Evolutionary conservation across 2,113 vertebrate species (phyloP).

Genomic region (Nymphicus hollandicus): DNA sequence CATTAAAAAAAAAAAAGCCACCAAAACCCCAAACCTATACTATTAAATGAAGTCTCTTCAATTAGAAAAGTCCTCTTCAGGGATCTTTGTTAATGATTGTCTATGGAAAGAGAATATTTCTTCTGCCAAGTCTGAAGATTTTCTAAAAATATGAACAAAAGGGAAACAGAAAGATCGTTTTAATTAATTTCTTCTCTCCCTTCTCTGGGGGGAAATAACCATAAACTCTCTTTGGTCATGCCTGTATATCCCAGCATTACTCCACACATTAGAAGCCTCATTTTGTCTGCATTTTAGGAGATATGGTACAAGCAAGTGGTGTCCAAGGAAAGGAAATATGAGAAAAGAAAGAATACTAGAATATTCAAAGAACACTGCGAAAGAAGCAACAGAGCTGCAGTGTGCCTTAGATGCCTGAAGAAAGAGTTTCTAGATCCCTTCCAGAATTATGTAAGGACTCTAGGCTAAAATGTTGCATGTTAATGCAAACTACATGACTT

Average conservation of each 20-base stretch:
- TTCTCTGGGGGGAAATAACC: background rate
- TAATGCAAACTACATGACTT: background rate
- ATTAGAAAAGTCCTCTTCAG: background rate
- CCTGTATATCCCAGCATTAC: background rate
- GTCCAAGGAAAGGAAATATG: background rate
- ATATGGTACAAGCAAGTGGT: background rate
- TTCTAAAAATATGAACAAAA: background rate
- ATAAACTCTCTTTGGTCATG: background rate
- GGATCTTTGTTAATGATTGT: background rate
- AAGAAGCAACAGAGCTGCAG: background rate
- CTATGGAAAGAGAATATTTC: background rate
- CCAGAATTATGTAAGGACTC: background rate
- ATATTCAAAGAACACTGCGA: background rate
- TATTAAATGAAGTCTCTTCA: background rate
- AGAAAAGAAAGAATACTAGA: background rate
- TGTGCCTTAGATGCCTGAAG: background rate
- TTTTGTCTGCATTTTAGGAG: background rate
- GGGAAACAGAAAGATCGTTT: background rate
- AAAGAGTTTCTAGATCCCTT: background rate
- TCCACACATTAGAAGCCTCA: background rate
- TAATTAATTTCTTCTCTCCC: background rate
- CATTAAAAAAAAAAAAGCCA: fast-evolving
- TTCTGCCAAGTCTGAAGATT: background rate
- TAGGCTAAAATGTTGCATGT: background rate
- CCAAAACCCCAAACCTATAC: background rate